Base-by-base conservation (phyloP, 2,797 vertebrate genomes). In the Coracias cyanogaster region DNA sequence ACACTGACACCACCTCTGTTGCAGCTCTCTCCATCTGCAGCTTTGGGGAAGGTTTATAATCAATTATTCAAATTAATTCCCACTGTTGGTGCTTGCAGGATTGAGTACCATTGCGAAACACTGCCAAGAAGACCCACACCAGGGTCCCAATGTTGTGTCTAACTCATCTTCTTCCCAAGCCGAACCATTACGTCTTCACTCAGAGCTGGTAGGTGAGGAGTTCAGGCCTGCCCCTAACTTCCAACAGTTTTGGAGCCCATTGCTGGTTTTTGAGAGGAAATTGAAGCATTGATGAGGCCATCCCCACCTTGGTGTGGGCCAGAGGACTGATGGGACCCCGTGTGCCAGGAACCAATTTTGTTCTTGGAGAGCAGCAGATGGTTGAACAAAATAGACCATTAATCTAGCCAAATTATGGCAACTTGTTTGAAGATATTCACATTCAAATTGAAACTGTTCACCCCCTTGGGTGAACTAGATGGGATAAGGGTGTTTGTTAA, bases 331-430 rank as follows among this genome's bases (percentile, higher is more conserved):
- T 8, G 7, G 54, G 25, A 51, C 70, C 5, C 0, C 1, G 17
- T 9, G 5, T 73, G 16, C 57, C 65, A 62, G 82, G 78, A 96
- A 64, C 64, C 60, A 48, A 7, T 43, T 62, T 49, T 28, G 37
- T 66, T 83, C 69, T 94, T 95, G 93, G 82, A 88, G 43, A 74
- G 84, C 8, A 67, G 91, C 96, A 98, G 94, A 96, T 89, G 94
- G 94, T 84, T 6, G 12, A 58, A 87, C 43, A 95, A 97, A 92
- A 87, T 58, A 70, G 78, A 93, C 93, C 3, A 39, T 94, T 97
- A 97, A 97, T 96, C 96, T 96, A 96, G 84, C 94, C 91, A 90
- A 98, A 98, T 97, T 96, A 96, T 7, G 46, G 96, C 96, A 98
- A 96, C 92, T 94, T 97, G 94, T 97, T 93, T 60, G 94, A 93